A percentile compares a stretch with the other conserved stretches of the same genome.
Conservation (phyloP, 2,888 invertebrate genomes). For the Agelastica alni region DNA sequence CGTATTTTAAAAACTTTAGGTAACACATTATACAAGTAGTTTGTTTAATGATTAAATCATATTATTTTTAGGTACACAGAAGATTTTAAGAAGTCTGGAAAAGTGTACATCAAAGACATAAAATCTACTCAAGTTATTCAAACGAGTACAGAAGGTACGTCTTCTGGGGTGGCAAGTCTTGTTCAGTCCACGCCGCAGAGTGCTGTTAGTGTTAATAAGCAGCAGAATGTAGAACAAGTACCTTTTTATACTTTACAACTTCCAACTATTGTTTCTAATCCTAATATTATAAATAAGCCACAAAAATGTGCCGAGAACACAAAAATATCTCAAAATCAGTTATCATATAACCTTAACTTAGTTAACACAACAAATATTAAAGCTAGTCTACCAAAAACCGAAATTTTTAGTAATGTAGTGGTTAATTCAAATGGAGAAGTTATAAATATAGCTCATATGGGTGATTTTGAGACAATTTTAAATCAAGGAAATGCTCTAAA, state of each 20-base stretch:
- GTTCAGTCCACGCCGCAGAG: slow-evolving; percentile 18
- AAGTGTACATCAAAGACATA: slow-evolving; percentile 65
- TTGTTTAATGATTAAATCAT: background rate
- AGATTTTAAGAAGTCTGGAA: slow-evolving; percentile 66
- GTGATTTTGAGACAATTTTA: slow-evolving; percentile 47
- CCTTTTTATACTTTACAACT: slow-evolving; percentile 46
- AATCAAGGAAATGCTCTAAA: slow-evolving; percentile 36
- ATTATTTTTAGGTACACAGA: slow-evolving; percentile 61
- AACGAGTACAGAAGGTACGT: slow-evolving; percentile 25
- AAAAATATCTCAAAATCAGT: slow-evolving; percentile 34
- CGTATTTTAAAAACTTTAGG: slow-evolving; percentile 65
- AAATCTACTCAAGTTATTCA: slow-evolving; percentile 26
- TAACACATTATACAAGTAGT: slow-evolving; percentile 39
- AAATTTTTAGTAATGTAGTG: slow-evolving; percentile 48
- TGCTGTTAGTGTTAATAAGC: slow-evolving; percentile 23
- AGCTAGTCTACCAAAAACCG: slow-evolving; percentile 43
- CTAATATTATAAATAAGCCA: slow-evolving; percentile 28
- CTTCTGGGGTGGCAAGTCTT: slow-evolving; percentile 19
- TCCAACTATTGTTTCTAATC: slow-evolving; percentile 42
- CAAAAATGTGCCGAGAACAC: slow-evolving; percentile 28
- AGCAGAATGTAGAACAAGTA: slow-evolving; percentile 29
- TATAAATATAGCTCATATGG: slow-evolving; percentile 48
- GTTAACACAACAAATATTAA: slow-evolving; percentile 45
- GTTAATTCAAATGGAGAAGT: slow-evolving; percentile 53
- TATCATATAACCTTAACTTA: slow-evolving; percentile 47